Percentiles rank a stretch among this genome's conserved stretches.
Evolutionary conservation across 2,888 invertebrate species (phyloP).

Genomic region (Scaptomyza cyrtandrae): DNA sequence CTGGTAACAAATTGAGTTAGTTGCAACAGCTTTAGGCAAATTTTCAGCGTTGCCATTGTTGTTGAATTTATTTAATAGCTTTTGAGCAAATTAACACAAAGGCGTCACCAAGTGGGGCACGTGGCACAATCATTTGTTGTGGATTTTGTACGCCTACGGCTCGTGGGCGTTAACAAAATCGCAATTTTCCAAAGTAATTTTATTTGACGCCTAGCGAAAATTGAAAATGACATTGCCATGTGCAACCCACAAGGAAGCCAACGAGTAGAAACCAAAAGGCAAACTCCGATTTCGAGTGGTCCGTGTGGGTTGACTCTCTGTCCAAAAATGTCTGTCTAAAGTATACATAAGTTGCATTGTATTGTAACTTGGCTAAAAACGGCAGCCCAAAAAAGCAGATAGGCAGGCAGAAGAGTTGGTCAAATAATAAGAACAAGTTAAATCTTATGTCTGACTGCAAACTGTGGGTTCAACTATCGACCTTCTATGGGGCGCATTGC

Average conservation of each 20-base stretch:
- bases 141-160: conserved; percentile 22
- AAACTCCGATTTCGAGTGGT: conserved; percentile 1
- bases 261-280: conserved; percentile 14
- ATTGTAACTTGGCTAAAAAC: conserved; percentile 35
- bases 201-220: conserved; percentile 68
- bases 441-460: conserved; percentile 20
- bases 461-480: conserved; percentile 49
- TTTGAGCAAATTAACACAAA: conserved; percentile 64
- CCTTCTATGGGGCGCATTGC: conserved; percentile 46
- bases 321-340: conserved; percentile 17
- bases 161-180: conserved; percentile 64
- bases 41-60: neutral
- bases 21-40: neutral
- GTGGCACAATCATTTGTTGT: conserved; percentile 27
- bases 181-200: conserved; percentile 74
- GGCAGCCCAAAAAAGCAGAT: conserved; percentile 29
- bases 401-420: conserved; percentile 51
- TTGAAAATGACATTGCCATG: conserved; percentile 74
- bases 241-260: conserved; percentile 71
- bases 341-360: conserved; percentile 35
- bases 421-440: conserved; percentile 22
- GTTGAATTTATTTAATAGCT: conserved; percentile 30
- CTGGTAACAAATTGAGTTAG: neutral
- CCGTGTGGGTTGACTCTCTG: conserved; percentile 32
- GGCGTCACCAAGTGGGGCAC: conserved; percentile 47